These are phyloP conservation scores for Atrichornis clamosus DNA, from an alignment of 2,113 vertebrate genomes.

Conservation along the genomic window DNA sequence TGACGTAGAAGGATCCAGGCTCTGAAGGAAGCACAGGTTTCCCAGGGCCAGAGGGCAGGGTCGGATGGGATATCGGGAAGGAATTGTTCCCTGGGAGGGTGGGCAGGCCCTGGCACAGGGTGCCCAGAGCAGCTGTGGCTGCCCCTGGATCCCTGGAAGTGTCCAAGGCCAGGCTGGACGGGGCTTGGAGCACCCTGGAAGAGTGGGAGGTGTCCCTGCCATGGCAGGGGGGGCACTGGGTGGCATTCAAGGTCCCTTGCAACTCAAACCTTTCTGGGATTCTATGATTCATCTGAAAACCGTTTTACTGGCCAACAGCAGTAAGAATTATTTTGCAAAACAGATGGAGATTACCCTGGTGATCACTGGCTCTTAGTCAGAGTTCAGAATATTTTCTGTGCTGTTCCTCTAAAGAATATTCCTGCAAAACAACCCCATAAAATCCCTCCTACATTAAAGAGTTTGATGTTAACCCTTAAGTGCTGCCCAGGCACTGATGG, in stretches of 20 bases:
- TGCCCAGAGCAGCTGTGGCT: background rate
- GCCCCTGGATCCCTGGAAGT: background rate
- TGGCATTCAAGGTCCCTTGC: fast-evolving
- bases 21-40: background rate
- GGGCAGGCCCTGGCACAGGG: background rate
- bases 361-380: constrained; percentile 50
- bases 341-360: constrained; percentile 52
- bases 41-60: background rate
- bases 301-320: background rate
- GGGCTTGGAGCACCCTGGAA: background rate
- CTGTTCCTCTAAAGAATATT: background rate
- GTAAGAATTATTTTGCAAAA: background rate
- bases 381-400: constrained; percentile 19
- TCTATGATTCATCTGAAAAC: background rate
- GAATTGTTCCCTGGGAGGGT: background rate
- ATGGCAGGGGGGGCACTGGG: background rate
- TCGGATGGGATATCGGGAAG: fast-evolving
- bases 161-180: background rate
- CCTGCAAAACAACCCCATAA: background rate
- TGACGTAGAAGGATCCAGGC: background rate
- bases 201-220: background rate
- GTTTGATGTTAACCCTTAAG: background rate
- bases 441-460: background rate
- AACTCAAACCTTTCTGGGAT: background rate
- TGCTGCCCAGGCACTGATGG: background rate